Conservation (phyloP, 92 coral and sea anemone genomes). For the Galaxea fascicularis region DNA sequence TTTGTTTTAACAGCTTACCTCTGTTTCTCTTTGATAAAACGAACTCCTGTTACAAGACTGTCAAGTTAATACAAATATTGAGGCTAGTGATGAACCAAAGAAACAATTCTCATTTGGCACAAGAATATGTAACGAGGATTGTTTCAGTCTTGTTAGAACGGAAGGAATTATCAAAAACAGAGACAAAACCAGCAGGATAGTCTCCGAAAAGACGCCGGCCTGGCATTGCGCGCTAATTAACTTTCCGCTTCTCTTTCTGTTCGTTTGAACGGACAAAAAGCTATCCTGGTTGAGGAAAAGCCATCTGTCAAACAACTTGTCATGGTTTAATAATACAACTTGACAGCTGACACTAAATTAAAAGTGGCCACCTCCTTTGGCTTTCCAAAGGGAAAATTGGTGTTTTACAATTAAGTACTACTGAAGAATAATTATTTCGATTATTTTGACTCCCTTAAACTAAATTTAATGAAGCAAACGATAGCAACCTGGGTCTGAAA, state of each 20-base stretch:
- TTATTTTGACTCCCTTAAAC: neutral
- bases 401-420: neutral
- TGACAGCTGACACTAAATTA: slow-evolving; percentile 15
- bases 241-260: neutral
- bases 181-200: neutral
- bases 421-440: neutral
- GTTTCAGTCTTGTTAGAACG: neutral
- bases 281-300: neutral
- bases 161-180: neutral
- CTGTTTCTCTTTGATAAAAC: neutral
- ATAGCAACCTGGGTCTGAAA: neutral
- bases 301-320: slow-evolving; percentile 17
- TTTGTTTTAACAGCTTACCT: slow-evolving; percentile 38
- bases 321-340: slow-evolving; percentile 6
- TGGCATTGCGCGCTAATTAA: neutral
- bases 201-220: neutral
- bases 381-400: neutral
- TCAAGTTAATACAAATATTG: slow-evolving; percentile 17
- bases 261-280: neutral
- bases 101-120: neutral
- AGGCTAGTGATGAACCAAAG: neutral
- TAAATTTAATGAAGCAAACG: neutral
- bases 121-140: neutral
- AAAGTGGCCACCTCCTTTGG: neutral
- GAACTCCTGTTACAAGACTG: slow-evolving; percentile 15